Conservation (phyloP, 2,113 vertebrate genomes). For the Triplophysa siluroides region DNA sequence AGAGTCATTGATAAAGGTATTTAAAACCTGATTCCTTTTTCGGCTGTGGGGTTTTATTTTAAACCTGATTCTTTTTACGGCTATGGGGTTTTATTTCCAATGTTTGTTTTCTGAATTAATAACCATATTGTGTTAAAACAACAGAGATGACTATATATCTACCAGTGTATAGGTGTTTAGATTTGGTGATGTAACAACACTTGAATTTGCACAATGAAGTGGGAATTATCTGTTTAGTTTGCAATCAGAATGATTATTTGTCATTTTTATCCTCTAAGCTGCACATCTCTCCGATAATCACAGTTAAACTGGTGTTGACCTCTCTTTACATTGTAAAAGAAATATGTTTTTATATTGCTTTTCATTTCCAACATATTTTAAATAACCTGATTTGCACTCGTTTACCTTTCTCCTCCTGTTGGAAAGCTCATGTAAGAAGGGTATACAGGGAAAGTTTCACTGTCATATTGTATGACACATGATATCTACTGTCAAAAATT, state of each 20-base stretch:
- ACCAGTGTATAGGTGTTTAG: background rate
- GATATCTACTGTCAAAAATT: background rate
- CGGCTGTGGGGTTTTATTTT: conserved; percentile 34
- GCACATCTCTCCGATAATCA: background rate
- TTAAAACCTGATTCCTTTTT: conserved; percentile 34
- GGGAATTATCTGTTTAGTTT: background rate
- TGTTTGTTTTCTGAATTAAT: background rate
- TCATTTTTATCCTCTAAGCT: background rate
- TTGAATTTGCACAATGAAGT: conserved; percentile 43
- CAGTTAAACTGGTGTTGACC: background rate
- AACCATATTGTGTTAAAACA: conserved; percentile 21
- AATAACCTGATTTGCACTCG: background rate
- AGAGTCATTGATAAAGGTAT: conserved; percentile 22
- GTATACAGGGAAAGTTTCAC: background rate
- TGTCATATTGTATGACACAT: conserved; percentile 8
- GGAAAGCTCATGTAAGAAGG: background rate
- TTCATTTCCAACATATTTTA: too few species aligned
- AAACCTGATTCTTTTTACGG: conserved; percentile 10
- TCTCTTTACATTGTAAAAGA: background rate
- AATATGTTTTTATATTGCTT: background rate
- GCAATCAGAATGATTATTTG: background rate
- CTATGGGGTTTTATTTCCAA: background rate
- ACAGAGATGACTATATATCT: background rate
- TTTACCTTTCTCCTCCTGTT: background rate
- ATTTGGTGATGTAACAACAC: background rate